Conservation (phyloP, 2,797 vertebrate genomes). For the Lacerta viridis region DNA sequence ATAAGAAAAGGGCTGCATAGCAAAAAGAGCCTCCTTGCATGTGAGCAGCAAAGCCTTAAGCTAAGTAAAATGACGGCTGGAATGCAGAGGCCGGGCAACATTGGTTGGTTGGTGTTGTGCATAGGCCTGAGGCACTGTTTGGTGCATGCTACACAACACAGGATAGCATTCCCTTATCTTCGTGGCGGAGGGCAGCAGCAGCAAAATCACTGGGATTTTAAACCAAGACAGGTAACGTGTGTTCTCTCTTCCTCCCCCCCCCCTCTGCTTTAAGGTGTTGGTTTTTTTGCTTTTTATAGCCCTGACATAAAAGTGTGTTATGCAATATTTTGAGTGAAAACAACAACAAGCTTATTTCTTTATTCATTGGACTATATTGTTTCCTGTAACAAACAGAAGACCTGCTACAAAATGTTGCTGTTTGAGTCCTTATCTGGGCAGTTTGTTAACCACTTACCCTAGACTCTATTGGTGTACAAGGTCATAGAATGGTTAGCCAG, state of each 20-base stretch:
- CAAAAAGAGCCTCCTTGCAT: conserved; percentile 62
- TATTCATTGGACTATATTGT: not conserved
- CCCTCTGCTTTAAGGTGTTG: not conserved
- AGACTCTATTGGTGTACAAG: not conserved
- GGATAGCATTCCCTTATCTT: conserved; percentile 69
- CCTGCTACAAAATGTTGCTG: not conserved
- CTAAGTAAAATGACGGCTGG: conserved; percentile 71
- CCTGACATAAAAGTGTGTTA: not conserved
- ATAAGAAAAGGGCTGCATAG: conserved; percentile 80
- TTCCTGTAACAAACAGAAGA: not conserved
- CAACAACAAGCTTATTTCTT: conserved; percentile 27
- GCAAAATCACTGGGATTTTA: conserved; percentile 73
- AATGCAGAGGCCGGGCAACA: conserved; percentile 54
- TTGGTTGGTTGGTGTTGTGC: conserved; percentile 77
- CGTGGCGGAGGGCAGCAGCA: conserved; percentile 72
- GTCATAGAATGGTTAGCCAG: not conserved
- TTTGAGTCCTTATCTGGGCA: not conserved
- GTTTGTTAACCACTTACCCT: not conserved
- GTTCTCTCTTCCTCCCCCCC: not conserved
- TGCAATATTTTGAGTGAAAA: not conserved
- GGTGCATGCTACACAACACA: conserved; percentile 78
- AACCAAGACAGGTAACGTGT: conserved; percentile 79
- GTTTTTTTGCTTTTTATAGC: not conserved
- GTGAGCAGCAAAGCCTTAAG: conserved; percentile 46
- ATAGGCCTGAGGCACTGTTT: conserved; percentile 80